A percentile compares a stretch with the other conserved stretches of the same genome.
Evolutionary conservation across 2,797 vertebrate species (phyloP).

Genomic region (Ctenochaetus hawaiiensis): DNA sequence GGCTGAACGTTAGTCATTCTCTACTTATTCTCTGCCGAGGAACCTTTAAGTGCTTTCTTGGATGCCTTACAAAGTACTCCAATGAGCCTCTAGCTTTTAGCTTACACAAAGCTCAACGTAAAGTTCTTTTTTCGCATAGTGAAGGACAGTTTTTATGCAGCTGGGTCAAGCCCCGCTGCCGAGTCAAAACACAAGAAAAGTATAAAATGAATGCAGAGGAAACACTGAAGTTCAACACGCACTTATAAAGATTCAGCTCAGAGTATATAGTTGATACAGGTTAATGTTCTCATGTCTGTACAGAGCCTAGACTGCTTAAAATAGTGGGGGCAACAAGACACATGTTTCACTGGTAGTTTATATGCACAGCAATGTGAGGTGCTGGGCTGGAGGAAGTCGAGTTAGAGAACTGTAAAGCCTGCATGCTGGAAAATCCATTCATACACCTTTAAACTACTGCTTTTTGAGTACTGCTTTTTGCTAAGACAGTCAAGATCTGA

Average conservation of each 20-base stretch:
- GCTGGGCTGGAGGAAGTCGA: slow-evolving; percentile 70
- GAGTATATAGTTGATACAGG: slow-evolving; percentile 83
- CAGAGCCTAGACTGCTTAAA: slow-evolving; percentile 79
- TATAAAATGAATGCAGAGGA: slow-evolving; percentile 76
- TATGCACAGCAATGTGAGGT: slow-evolving; percentile 77
- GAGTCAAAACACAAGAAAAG: slow-evolving; percentile 58
- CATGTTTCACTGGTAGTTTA: slow-evolving; percentile 78
- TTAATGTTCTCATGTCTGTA: slow-evolving; percentile 82
- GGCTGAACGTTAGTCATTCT: slow-evolving; percentile 10
- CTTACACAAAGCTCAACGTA: slow-evolving; percentile 52
- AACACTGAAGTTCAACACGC: slow-evolving; percentile 83
- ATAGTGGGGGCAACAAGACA: slow-evolving; percentile 81
- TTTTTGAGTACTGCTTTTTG: neutral
- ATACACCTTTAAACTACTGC: slow-evolving; percentile 22
- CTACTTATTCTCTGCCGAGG: slow-evolving; percentile 28
- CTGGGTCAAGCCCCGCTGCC: slow-evolving; percentile 6
- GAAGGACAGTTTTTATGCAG: slow-evolving; percentile 44
- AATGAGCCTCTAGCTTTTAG: slow-evolving; percentile 62
- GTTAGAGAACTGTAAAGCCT: slow-evolving; percentile 48
- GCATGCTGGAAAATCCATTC: slow-evolving; percentile 43
- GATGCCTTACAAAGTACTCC: slow-evolving; percentile 52
- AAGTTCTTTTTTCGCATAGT: slow-evolving; percentile 9
- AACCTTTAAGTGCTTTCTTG: slow-evolving; percentile 63
- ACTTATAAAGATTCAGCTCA: slow-evolving; percentile 84
- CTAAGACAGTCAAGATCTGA: slow-evolving; percentile 8